Conservation (phyloP, 2,797 vertebrate species). For the Poeciliopsis turneri region DNA sequence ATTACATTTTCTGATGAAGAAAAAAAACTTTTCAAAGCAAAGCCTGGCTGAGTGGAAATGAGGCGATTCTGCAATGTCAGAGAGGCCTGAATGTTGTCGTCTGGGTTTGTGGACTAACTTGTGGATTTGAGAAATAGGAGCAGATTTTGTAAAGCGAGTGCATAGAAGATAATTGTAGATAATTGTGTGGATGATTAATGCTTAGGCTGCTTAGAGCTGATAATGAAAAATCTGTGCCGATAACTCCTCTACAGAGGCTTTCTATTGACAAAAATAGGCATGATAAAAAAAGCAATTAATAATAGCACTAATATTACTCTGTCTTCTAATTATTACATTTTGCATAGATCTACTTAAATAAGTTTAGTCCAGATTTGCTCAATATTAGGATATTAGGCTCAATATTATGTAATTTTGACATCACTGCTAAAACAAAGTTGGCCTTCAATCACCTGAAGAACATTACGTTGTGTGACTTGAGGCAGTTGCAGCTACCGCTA, state of each 20-base stretch:
- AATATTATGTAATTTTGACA: not conserved
- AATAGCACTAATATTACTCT: not conserved
- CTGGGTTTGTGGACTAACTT: not conserved
- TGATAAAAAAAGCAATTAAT: not conserved
- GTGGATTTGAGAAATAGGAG: not conserved
- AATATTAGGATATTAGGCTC: not conserved
- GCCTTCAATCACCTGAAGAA: too few relatives aligned
- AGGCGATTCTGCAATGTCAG: slow-evolving; percentile 34
- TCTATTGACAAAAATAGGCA: not conserved
- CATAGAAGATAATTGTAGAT: not conserved
- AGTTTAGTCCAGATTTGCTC: not conserved
- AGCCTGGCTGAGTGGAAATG: slow-evolving; percentile 42
- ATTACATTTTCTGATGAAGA: slow-evolving; percentile 71
- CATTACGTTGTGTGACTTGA: too few relatives aligned
- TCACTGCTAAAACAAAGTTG: not conserved
- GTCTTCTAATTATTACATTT: not conserved
- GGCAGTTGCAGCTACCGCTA: too few relatives aligned
- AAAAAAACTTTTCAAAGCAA: slow-evolving; percentile 52
- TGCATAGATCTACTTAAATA: not conserved
- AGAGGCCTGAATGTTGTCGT: slow-evolving; percentile 22
- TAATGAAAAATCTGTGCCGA: not conserved
- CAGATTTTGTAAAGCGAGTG: not conserved
- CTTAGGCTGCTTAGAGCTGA: not conserved
- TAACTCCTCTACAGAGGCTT: not conserved
- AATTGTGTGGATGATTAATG: not conserved